phyloP scores from a whole-genome alignment of 2,113 vertebrate species.

The Anarrhichthys ocellatus region DNA sequence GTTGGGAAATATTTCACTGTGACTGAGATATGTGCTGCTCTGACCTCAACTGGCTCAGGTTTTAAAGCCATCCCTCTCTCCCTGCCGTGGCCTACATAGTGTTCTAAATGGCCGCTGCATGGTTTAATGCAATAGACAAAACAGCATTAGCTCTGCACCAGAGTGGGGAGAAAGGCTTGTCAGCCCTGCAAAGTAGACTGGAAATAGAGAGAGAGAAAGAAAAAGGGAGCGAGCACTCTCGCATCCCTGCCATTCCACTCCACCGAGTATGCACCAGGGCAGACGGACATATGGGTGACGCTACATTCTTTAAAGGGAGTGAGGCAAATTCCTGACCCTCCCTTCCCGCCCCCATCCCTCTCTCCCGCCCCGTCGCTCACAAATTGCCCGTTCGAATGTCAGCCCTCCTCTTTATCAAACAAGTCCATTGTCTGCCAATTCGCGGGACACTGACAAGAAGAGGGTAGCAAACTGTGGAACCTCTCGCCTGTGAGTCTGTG shows the following conservation, averaged over 20 bases:
- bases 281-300: slow-evolving; percentile 81
- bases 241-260: slow-evolving; percentile 78
- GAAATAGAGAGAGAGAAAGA: slow-evolving; percentile 59
- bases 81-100: slow-evolving; percentile 69
- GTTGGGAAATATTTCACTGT: slow-evolving; percentile 42
- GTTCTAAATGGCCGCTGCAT: slow-evolving; percentile 72
- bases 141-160: slow-evolving; percentile 71
- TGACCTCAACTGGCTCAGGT: slow-evolving; percentile 53
- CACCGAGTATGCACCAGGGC: slow-evolving; percentile 72
- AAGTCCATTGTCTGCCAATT: slow-evolving; percentile 79
- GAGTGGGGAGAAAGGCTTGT: slow-evolving; percentile 55
- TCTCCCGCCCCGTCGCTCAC: slow-evolving; percentile 72
- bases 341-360: slow-evolving; percentile 51
- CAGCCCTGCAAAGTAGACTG: slow-evolving; percentile 65
- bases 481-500: slow-evolving; percentile 53
- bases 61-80: slow-evolving; percentile 52
- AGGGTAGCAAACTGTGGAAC: slow-evolving; percentile 66
- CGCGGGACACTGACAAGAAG: slow-evolving; percentile 69
- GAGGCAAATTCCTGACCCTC: slow-evolving; percentile 76
- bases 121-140: slow-evolving; percentile 75
- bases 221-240: slow-evolving; percentile 62
- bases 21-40: slow-evolving; percentile 10
- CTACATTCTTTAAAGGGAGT: slow-evolving; percentile 80
- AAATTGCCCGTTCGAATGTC: slow-evolving; percentile 82
- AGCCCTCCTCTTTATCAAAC: slow-evolving; percentile 80